These are phyloP conservation scores for Pheosia tremula DNA, from an alignment of 2,888 invertebrate species.

Conservation along the genomic window DNA sequence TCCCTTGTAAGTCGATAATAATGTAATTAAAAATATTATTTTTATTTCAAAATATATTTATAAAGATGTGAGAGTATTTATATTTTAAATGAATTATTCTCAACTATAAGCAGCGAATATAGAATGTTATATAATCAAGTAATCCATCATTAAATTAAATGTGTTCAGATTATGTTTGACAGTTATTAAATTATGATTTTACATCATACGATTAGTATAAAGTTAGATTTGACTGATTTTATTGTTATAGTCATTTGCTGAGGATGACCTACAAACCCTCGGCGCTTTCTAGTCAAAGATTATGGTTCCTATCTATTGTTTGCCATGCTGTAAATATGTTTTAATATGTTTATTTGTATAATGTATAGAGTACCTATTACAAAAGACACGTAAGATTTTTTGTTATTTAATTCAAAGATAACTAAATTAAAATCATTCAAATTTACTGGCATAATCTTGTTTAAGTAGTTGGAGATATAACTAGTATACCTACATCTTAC, in stretches of 20 bases:
- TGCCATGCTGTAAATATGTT: constrained; percentile 13
- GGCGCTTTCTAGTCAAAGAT: constrained; percentile 40
- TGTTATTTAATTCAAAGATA: neutral
- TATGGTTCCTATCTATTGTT: constrained; percentile 38
- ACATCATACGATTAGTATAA: constrained; percentile 51
- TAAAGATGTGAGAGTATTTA: constrained; percentile 44
- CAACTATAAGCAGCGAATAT: constrained; percentile 74
- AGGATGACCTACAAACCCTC: constrained; percentile 50
- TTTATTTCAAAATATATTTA: constrained; percentile 44
- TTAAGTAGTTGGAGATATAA: neutral
- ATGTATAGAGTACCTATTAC: constrained; percentile 3
- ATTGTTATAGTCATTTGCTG: constrained; percentile 61
- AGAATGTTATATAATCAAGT: constrained; percentile 45
- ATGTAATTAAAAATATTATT: constrained; percentile 21
- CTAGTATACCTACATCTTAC: too few relatives aligned
- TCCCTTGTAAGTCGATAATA: constrained; percentile 25
- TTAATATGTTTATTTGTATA: constrained; percentile 14
- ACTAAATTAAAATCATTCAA: neutral
- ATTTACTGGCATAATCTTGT: constrained; percentile 31
- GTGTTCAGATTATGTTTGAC: constrained; percentile 29
- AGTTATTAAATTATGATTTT: constrained; percentile 40
- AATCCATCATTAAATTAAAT: constrained; percentile 36
- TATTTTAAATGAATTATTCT: constrained; percentile 59
- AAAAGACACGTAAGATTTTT: neutral
- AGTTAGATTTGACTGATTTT: constrained; percentile 64